These are phyloP conservation scores for Chrysina gloriosa DNA, from an alignment of 2,888 invertebrate species.

Conservation along the genomic window DNA sequence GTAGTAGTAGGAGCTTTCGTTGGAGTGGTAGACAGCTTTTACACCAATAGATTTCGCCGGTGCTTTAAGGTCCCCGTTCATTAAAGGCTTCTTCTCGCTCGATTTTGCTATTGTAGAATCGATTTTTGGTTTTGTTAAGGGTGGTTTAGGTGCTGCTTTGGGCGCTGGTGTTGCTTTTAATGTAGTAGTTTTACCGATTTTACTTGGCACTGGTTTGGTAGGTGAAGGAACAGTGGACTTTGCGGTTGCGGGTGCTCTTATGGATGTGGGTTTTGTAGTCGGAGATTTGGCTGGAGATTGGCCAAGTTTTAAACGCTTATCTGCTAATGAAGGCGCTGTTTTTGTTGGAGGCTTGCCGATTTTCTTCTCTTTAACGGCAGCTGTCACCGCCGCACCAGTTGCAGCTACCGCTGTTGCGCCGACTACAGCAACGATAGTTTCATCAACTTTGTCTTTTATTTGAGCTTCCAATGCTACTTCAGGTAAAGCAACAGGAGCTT, in stretches of 20 bases:
- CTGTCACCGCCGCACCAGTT: no score
- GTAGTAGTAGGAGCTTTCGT: conserved; percentile 49
- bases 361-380: conserved; percentile 55
- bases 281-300: conserved; percentile 49
- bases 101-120: conserved; percentile 39
- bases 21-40: conserved; percentile 42
- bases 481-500: conserved; percentile 46
- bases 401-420: conserved; percentile 54
- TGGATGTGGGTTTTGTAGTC: conserved; percentile 46
- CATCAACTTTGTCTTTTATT: conserved; percentile 37
- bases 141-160: conserved; percentile 40
- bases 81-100: conserved; percentile 46
- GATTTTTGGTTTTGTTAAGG: conserved; percentile 31
- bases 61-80: conserved; percentile 48
- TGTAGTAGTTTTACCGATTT: conserved; percentile 43
- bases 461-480: conserved; percentile 49
- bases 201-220: conserved; percentile 42
- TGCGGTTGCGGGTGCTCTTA: conserved; percentile 47
- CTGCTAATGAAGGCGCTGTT: conserved; percentile 45
- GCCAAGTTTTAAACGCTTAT: conserved; percentile 44
- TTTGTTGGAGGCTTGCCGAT: conserved; percentile 52
- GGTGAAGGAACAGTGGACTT: conserved; percentile 45
- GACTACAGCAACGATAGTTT: conserved; percentile 52
- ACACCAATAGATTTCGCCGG: conserved; percentile 39
- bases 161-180: conserved; percentile 47